phyloP scores from a whole-genome alignment of 2,113 vertebrate species.

The Stomatorhinus ivindoensis region DNA sequence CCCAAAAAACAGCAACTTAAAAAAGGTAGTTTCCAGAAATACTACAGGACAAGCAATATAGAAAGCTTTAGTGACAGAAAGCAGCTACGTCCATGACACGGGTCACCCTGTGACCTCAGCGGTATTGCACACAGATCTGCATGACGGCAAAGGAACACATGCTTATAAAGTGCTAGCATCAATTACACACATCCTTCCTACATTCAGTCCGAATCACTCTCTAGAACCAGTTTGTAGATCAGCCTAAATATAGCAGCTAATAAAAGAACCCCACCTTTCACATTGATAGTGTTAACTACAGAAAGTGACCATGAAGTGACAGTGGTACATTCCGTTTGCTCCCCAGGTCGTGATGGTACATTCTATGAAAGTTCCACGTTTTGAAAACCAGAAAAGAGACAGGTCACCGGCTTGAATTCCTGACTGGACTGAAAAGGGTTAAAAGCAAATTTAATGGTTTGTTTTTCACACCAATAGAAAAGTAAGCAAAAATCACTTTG shows the following conservation, averaged over 20 bases:
- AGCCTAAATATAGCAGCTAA: constrained; percentile 12
- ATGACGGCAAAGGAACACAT: constrained; percentile 50
- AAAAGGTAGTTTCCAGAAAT: constrained; percentile 18
- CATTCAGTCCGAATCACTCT: constrained; percentile 22
- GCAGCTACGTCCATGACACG: constrained; percentile 13
- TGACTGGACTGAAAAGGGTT: constrained; percentile 6
- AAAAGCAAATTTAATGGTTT: not conserved
- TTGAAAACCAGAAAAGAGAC: constrained; percentile 14
- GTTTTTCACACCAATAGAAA: not conserved
- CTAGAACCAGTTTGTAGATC: constrained; percentile 15
- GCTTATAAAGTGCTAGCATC: constrained; percentile 73
- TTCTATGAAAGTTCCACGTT: constrained; percentile 35
- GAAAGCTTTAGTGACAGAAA: constrained; percentile 35
- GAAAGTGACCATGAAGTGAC: constrained; percentile 15
- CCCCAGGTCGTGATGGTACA: constrained; percentile 36
- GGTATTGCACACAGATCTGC: constrained; percentile 65
- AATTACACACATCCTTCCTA: constrained; percentile 5
- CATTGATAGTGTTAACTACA: constrained; percentile 18
- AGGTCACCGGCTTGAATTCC: constrained; percentile 35
- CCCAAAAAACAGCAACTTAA: constrained; percentile 32
- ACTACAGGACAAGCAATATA: constrained; percentile 17
- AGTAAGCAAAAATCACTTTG: not conserved
- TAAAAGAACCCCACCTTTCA: constrained; percentile 18
- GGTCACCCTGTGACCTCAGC: constrained; percentile 31
- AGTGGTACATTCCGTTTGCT: constrained; percentile 41